Percentiles rank a stretch among this genome's conserved stretches.
Evolutionary conservation across 2,888 invertebrate species (phyloP).

Genomic region (Lycia hirtaria): DNA sequence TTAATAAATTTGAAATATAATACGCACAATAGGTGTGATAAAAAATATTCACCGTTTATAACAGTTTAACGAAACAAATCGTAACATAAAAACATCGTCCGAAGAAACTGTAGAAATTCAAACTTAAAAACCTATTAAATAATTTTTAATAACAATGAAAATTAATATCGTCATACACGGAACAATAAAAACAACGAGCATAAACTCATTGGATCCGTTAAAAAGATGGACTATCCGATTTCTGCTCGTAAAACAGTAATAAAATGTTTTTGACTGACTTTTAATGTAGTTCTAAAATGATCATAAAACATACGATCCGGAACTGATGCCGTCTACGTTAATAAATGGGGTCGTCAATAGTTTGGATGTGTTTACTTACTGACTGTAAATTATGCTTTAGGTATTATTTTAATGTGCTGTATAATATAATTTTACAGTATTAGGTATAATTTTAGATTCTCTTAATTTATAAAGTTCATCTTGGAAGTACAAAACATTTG

Average conservation of each 20-base stretch:
- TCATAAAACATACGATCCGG: conserved; percentile 60
- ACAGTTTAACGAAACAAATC: conserved; percentile 28
- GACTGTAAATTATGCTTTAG: neutral
- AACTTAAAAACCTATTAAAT: conserved; percentile 46
- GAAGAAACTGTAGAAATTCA: conserved; percentile 29
- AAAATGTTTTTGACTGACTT: conserved; percentile 71
- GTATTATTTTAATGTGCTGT: too few species aligned
- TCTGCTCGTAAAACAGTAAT: conserved; percentile 73
- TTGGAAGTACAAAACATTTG: too few species aligned
- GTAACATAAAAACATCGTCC: conserved; percentile 27
- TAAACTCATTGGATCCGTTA: conserved; percentile 67
- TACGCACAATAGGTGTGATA: conserved; percentile 12
- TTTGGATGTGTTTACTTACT: conserved; percentile 15
- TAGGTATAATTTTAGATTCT: too few species aligned
- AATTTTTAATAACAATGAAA: conserved; percentile 61
- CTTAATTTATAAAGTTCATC: too few species aligned
- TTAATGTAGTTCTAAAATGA: conserved; percentile 69
- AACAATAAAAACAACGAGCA: conserved; percentile 49
- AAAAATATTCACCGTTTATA: conserved; percentile 33
- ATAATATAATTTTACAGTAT: too few species aligned
- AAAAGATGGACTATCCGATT: conserved; percentile 77
- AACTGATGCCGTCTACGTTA: conserved; percentile 42
- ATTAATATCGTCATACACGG: conserved; percentile 62
- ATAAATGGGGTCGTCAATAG: conserved; percentile 28
- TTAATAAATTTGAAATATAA: conserved; percentile 8